A percentile compares a stretch with the other conserved stretches of the same genome.
phyloP scores from a whole-genome alignment of 2,888 invertebrate genomes.

The Meliscaeva auricollis region DNA sequence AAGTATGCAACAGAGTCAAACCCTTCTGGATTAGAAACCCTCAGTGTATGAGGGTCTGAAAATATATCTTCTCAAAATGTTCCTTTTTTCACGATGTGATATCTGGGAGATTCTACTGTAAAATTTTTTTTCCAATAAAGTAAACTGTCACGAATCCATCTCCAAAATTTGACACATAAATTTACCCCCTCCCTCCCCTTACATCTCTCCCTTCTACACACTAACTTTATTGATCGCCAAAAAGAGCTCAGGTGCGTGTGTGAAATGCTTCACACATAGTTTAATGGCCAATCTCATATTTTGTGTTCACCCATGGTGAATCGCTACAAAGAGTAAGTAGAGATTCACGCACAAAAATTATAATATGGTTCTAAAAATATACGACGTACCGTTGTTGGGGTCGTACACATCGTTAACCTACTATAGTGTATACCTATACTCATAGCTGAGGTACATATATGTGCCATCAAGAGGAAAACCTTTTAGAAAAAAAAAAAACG shows the following conservation, averaged over 20 bases:
- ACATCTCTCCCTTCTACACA: not conserved
- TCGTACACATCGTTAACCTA: constrained; percentile 10
- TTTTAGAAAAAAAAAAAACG: constrained; percentile 10
- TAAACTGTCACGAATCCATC: too few relatives aligned
- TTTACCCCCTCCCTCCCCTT: not conserved
- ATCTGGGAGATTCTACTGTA: too few relatives aligned
- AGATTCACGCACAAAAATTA: constrained; percentile 23
- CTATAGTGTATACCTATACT: not conserved
- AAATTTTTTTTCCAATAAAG: too few relatives aligned
- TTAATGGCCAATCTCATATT: constrained; percentile 29
- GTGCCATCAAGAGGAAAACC: not conserved
- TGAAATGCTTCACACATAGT: constrained; percentile 55
- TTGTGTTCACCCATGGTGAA: not conserved
- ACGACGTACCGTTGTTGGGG: not conserved
- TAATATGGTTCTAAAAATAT: constrained; percentile 18
- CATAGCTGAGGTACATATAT: constrained; percentile 6
- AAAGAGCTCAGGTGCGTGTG: constrained; percentile 17
- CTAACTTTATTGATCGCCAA: constrained; percentile 12
- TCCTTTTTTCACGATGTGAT: too few relatives aligned
- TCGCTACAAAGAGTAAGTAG: not conserved
- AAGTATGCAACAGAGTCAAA: too few relatives aligned
- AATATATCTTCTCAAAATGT: too few relatives aligned
- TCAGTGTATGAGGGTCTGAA: too few relatives aligned
- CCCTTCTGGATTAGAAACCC: too few relatives aligned
- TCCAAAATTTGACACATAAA: not conserved